Percentiles rank a stretch among this genome's conserved stretches.
Conservation (phyloP, 2,888 invertebrate species). For the Microctonus brassicae region DNA sequence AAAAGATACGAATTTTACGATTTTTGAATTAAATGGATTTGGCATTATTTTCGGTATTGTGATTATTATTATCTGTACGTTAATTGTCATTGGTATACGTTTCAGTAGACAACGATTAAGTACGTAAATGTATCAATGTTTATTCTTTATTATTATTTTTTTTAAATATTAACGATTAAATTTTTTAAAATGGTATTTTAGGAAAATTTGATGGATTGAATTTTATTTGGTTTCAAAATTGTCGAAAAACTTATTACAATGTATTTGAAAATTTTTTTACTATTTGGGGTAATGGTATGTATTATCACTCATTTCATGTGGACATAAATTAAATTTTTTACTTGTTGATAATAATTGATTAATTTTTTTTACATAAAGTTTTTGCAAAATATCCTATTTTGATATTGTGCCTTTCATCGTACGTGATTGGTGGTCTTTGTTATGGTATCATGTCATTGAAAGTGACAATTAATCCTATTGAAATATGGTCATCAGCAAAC, state of each 20-base stretch:
- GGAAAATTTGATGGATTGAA: neutral
- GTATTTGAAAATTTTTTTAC: conserved; percentile 67
- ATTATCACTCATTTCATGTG: neutral
- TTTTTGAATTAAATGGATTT: conserved; percentile 76
- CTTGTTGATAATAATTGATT: neutral
- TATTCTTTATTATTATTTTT: conserved; percentile 19
- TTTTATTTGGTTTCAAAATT: neutral
- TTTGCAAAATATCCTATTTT: conserved; percentile 79
- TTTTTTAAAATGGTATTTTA: neutral
- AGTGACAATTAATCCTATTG: conserved; percentile 90
- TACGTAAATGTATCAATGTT: conserved; percentile 28
- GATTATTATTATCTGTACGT: conserved; percentile 70
- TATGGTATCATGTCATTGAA: conserved; percentile 78
- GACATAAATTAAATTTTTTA: neutral
- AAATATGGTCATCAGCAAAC: conserved; percentile 91
- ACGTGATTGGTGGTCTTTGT: conserved; percentile 75
- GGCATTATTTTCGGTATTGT: conserved; percentile 76
- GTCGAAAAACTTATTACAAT: conserved; percentile 47
- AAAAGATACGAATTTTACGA: conserved; percentile 70
- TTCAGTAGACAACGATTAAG: neutral
- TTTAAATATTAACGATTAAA: neutral
- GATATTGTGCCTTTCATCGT: conserved; percentile 76
- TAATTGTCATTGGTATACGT: conserved; percentile 55
- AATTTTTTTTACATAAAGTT: conserved; percentile 61
- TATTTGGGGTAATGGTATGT: conserved; percentile 70